Evolutionary conservation across 23 tunicate genomes (phyloP), one percentile per base, ranked within the genome.

Genomic region (Trididemnum clinides): DNA sequence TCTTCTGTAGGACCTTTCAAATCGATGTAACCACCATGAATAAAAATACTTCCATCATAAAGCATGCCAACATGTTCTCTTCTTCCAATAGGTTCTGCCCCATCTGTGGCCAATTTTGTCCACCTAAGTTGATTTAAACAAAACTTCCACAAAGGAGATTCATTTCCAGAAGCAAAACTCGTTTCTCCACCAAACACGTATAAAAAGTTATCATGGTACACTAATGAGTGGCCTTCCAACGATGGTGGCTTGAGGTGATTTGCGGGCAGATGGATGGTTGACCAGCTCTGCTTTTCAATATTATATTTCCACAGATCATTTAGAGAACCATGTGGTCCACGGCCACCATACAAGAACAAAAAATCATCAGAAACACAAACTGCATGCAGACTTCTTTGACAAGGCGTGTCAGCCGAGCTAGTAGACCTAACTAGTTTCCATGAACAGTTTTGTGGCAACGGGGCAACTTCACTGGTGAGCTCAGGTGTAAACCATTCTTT

Each of bases 141-240:
- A 57, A 71, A 93, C 20, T 22, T 50, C 98, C 98, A 93, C 33
- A 93, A 59, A 0, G 98, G 98, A 33, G 77, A 62, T 84, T 93
- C 98, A 21, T 54, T 87, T 1, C 93, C 90, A 31, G 87, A 77
- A 18, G 93, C 90, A 79, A 93, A 88, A 34, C 93, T 80, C 31
- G 59, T 84, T 62, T 93, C 98, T 2, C 98, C 98, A 22, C 98
- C 98, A 80, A 93, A 93, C 57, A 88, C 34, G 64, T 88, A 93
- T 0, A 88, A 59, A 33, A 84, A 62, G n/a, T 71, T 81, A 10
- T 72, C 64, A 63, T 81, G 86, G 0, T 31, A 78, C 0, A 93
- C 63, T 37, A 93, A 58, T 0, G 98, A 63, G 49, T 93, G 98
- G 4, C 98, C 98, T 93, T 93, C 93, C 37, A 93, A 70, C 26